Conservation (phyloP, 2,113 vertebrate genomes). For the Gymnarchus niloticus region DNA sequence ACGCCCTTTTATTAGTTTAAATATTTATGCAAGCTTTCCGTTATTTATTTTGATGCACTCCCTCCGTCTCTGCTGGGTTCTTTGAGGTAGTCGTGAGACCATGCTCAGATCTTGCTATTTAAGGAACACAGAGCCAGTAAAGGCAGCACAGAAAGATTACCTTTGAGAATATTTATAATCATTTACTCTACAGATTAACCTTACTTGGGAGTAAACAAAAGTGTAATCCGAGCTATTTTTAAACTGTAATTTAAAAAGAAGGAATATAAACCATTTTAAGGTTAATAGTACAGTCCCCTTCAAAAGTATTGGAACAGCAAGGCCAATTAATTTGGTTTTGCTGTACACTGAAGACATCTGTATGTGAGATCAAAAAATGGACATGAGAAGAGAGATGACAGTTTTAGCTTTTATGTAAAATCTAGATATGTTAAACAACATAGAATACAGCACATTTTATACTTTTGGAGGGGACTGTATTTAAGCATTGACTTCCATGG, state of each 20-base stretch:
- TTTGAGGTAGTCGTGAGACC: not conserved
- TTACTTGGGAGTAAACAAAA: not conserved
- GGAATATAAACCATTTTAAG: not conserved
- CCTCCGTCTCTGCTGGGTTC: slow-evolving; percentile 16
- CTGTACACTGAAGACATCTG: too few species aligned
- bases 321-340: too few species aligned
- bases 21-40: slow-evolving; percentile 56
- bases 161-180: slow-evolving; percentile 11
- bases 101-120: not conserved
- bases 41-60: slow-evolving; percentile 33
- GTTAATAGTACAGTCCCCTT: too few species aligned
- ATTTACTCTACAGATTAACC: not conserved
- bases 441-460: too few species aligned
- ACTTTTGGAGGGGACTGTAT: too few species aligned
- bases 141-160: not conserved
- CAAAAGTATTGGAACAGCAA: too few species aligned
- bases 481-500: not conserved
- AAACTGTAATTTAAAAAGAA: not conserved
- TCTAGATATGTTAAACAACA: too few species aligned
- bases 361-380: too few species aligned
- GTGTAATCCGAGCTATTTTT: not conserved
- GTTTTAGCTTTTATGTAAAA: too few species aligned
- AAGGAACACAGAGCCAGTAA: not conserved
- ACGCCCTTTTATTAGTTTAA: slow-evolving; percentile 64
- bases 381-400: too few species aligned